phyloP scores from a whole-genome alignment of 2,888 invertebrate species.

The Netelia melanura region DNA sequence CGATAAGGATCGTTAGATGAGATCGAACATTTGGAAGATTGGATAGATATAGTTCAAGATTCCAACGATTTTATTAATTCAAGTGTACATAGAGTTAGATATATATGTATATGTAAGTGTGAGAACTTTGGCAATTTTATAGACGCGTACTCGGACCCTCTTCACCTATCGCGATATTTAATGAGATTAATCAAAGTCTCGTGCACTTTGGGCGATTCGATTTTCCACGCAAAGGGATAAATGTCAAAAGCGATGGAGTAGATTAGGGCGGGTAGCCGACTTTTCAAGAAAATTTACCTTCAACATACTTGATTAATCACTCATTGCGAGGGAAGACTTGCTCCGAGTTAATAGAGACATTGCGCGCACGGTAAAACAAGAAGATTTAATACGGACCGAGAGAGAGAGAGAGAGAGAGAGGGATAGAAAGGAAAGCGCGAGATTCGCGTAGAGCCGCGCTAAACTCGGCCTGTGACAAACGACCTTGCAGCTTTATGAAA shows the following conservation, averaged over 20 bases:
- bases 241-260: slow-evolving; percentile 45
- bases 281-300: slow-evolving; percentile 6
- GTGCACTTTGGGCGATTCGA: slow-evolving; percentile 55
- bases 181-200: slow-evolving; percentile 60
- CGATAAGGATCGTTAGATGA: slow-evolving; percentile 5
- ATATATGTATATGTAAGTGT: background rate
- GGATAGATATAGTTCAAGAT: slow-evolving; percentile 28
- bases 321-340: background rate
- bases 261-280: slow-evolving; percentile 2
- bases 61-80: slow-evolving; percentile 36
- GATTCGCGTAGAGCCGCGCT: slow-evolving; percentile 18
- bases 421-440: background rate
- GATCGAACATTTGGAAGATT: slow-evolving; percentile 11
- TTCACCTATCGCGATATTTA: slow-evolving; percentile 53
- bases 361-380: slow-evolving; percentile 21
- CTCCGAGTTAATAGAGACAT: background rate
- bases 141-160: slow-evolving; percentile 37
- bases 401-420: background rate
- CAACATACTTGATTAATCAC: background rate
- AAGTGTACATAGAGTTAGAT: background rate
- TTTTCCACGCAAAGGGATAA: slow-evolving; percentile 49
- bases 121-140: slow-evolving; percentile 7
- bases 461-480: slow-evolving; percentile 57
- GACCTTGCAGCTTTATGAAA: slow-evolving; percentile 49
- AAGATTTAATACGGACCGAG: slow-evolving; percentile 7